These are phyloP conservation scores for Subacronicta megacephala DNA, from an alignment of 2,888 invertebrate genomes.

Conservation along the genomic window DNA sequence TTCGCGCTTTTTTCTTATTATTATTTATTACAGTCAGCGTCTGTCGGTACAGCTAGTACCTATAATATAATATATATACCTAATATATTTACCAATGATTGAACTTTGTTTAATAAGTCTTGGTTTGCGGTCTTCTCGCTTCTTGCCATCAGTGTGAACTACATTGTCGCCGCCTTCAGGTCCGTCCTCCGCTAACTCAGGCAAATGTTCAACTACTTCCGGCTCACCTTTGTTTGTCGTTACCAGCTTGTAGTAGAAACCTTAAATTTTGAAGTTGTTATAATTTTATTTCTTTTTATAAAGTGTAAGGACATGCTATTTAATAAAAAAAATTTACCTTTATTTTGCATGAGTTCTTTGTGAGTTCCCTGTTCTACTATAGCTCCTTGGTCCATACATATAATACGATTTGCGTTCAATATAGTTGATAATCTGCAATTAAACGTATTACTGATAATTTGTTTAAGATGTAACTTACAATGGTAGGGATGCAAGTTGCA, in stretches of 20 bases:
- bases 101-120: slow-evolving; percentile 73
- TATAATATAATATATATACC: no score
- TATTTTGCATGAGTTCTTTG: slow-evolving; percentile 91
- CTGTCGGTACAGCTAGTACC: no score
- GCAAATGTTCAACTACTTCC: slow-evolving; percentile 73
- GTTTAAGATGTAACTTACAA: no score
- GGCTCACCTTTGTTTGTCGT: slow-evolving; percentile 87
- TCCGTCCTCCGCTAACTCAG: slow-evolving; percentile 70
- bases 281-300: no score
- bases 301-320: no score
- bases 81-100: slow-evolving; percentile 52
- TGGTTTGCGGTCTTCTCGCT: slow-evolving; percentile 69
- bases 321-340: slow-evolving; percentile 74
- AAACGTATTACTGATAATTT: neutral
- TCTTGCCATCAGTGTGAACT: slow-evolving; percentile 51
- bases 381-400: slow-evolving; percentile 92
- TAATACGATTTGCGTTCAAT: slow-evolving; percentile 92
- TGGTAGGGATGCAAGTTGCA: no score
- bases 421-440: slow-evolving; percentile 91
- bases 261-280: slow-evolving; percentile 54
- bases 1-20: no score
- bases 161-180: slow-evolving; percentile 11
- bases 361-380: slow-evolving; percentile 94
- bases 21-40: no score
- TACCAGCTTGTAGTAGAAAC: slow-evolving; percentile 90